Base-by-base conservation (phyloP, 2,797 vertebrate species). In the Eidolon dupreanum region DNA sequence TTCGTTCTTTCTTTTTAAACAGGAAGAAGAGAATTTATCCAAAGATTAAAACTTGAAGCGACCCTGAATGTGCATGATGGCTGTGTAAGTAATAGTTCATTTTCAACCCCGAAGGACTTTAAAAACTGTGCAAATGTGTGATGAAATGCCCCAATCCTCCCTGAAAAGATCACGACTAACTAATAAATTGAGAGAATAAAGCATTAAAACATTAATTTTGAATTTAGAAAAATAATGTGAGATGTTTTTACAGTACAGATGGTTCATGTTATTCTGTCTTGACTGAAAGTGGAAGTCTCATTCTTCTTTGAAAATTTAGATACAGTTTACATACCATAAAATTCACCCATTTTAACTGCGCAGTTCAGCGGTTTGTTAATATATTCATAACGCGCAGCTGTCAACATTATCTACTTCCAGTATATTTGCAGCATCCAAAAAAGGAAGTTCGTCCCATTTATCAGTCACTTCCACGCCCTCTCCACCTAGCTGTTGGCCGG, bases 21-120 rank as follows among this genome's bases (percentile, higher is more conserved):
- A 99, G 99, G 99, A 96, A 99, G 99, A 99, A 99, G 99, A 99
- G 99, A 99, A 96, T 99, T 99, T 98, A 99, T 99, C 98, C 99
- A 99, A 98, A 99, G 99, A 98, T 99, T 99, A 98, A 99, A 99
- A 99, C 99, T 99, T 98, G 99, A 99, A 99, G 99, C 99, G 89
- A 99, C 99, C 4, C 98, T 99, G 98, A 99, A 99, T 98, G 99
- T 99, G 57, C 99, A 99, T 19, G 99, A 99, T 99, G 99, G 99
- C 98, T 99, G 99, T 98, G 99, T 99, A 99, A 99, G 99, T 99
- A 97, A 66, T 82, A 46, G 73, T 75, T 71, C 43, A 89, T 89
- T 96, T 36, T 81, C 31, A 79, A 49, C 78, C 55, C 2, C 51
- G 71, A 90, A 88, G 43, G 46, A 16, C 65, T 95, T 95, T 77